These are phyloP conservation scores for Phacellophora camtschatica DNA, from an alignment of 30 jellyfish, hydroid and myxozoan genomes.

Conservation along the genomic window DNA sequence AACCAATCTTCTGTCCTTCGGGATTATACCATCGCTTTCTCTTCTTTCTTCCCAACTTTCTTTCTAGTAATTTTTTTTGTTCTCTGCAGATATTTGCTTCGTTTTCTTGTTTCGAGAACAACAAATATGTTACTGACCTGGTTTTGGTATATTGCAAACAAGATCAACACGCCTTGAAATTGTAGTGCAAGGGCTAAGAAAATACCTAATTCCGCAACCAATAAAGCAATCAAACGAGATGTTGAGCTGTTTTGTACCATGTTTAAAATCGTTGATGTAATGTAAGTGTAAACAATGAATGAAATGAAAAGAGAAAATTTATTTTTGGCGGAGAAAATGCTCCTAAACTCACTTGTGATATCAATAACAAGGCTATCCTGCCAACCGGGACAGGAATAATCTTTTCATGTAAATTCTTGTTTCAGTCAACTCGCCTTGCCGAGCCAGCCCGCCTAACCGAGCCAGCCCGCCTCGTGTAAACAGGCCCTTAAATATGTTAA, in stretches of 20 bases:
- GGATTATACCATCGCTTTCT: not conserved
- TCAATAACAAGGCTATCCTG: too few species aligned
- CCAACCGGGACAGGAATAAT: too few species aligned
- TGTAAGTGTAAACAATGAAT: too few species aligned
- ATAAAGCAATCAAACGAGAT: not conserved
- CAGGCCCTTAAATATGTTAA: too few species aligned
- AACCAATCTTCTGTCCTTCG: not conserved
- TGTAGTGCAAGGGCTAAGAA: not conserved
- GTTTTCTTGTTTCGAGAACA: not conserved
- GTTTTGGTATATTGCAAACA: not conserved
- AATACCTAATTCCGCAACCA: not conserved
- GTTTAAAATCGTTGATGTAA: too few species aligned
- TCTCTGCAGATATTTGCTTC: not conserved
- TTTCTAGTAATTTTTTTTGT: not conserved
- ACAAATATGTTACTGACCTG: not conserved
- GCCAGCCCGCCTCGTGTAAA: too few species aligned
- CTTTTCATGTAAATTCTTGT: not conserved
- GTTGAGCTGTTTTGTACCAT: too few species aligned
- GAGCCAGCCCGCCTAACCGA: too few species aligned
- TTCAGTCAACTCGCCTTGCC: not conserved
- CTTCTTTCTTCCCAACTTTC: not conserved
- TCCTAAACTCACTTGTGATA: too few species aligned
- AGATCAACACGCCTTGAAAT: not conserved
- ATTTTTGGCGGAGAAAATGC: too few species aligned
- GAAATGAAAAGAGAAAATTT: too few species aligned